Evolutionary conservation across 2,113 vertebrate genomes (phyloP), one percentile per base, ranked within the genome.

Genomic region (Cyanoderma ruficeps): DNA sequence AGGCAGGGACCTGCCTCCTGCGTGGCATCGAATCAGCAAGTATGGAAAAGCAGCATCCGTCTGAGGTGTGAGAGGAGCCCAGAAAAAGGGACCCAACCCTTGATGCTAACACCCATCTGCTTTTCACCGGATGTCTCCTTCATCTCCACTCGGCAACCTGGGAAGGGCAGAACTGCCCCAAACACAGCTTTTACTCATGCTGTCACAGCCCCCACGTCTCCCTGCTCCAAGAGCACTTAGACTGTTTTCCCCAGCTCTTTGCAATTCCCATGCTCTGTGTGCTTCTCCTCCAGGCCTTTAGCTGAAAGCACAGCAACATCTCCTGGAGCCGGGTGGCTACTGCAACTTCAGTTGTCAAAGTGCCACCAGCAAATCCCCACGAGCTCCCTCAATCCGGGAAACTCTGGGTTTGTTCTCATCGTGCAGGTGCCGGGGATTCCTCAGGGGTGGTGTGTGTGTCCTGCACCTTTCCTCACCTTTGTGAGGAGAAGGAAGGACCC

Each of bases 221-320:
- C 37, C 70, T 2, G 0, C 18, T 77, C 23, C 52, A 57, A 55
- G 27, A 46, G 6, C 9, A 0, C 23, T 78, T 24, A 3, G 28
- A n/a, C 6, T 41, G 52, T 50, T 83, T 42, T 84, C 57, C 16
- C 61, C 25, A 27, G 35, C 24, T 63, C 37, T 47, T 61, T 13
- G 10, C 59, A 59, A 10, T 89, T 55, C 76, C 70, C 65, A 2
- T 28, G 57, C 44, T 90, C 22, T 4, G 2, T 20, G 7, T 80
- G 10, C 75, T 15, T 70, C 77, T 91, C 64, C 65, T 92, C n/a
- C 52, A 49, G 72, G 82, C 80, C 64, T 87, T 95, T 94, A 91
- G 87, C 93, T 97, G 90, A 96, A 97, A 94, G 96, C 94, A 97
- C 44, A 97, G 97, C 97, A 96, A 50, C 97, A 97, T 94, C 97